These are phyloP conservation scores for Nasua narica DNA, from an alignment of 2,797 vertebrate genomes.

Conservation along the genomic window DNA sequence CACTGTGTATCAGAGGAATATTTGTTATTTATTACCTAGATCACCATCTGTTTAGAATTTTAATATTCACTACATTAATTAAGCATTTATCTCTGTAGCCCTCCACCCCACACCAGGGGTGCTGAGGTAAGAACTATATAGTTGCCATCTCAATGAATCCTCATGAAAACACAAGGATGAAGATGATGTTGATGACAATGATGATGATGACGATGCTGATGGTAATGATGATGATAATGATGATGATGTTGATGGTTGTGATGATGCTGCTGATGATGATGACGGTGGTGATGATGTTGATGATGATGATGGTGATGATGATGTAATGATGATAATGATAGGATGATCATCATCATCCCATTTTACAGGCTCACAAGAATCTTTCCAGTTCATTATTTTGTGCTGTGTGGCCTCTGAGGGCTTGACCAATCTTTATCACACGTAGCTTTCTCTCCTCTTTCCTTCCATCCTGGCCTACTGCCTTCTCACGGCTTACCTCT, in stretches of 20 bases:
- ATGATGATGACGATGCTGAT: too few relatives aligned
- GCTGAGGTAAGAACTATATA: not conserved
- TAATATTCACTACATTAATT: not conserved
- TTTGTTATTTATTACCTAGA: not conserved
- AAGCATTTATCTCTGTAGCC: not conserved
- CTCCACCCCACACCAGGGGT: not conserved
- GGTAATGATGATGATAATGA: too few relatives aligned
- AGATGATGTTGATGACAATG: not conserved
- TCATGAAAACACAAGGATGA: not conserved
- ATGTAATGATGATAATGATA: too few relatives aligned
- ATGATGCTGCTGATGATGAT: too few relatives aligned
- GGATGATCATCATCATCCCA: not conserved
- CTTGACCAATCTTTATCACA: not conserved
- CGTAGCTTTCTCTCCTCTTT: not conserved
- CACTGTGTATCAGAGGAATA: not conserved
- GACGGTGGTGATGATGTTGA: too few relatives aligned
- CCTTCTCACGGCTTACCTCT: not conserved
- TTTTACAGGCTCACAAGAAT: not conserved
- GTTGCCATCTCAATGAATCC: not conserved
- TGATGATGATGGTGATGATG: too few relatives aligned
- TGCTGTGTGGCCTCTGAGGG: not conserved
- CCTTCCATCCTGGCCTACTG: not conserved
- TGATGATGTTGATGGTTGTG: too few relatives aligned
- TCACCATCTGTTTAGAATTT: not conserved
- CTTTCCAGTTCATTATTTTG: not conserved